Evolutionary conservation across 2,888 invertebrate genomes (phyloP), one percentile per base, ranked within the genome.

Genomic region (Drosophila subsilvestris): DNA sequence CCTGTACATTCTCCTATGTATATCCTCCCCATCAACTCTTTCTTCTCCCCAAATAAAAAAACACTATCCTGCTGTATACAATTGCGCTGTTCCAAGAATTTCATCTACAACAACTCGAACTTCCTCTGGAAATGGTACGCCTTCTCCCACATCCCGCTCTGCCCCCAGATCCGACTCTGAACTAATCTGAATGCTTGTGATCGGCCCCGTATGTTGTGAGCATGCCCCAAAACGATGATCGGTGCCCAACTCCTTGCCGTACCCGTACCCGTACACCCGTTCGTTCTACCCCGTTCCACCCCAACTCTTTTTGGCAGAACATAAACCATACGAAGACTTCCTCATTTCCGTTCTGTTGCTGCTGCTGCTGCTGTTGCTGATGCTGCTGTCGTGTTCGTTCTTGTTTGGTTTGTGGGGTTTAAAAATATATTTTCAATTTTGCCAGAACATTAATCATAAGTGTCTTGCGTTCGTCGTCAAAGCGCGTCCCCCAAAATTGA

Each of bases 381-480:
- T 32, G 32, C 1, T 32, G 32, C 32, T 68, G 43, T 53, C 47
- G 37, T 44, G 42, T n/a, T n/a, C 42, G 55, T 25, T 54, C 42
- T 25, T 49, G 42, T 18, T 47, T 47, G 56, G 29, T 25, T 69
- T 10, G 29, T 25, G 67, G 81, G 74, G 25, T 5, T 25, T 76
- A 66, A 60, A 70, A 70, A 69, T 63, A 74, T 63, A 75, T 86
- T 81, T 72, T 84, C 78, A 86, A 83, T 86, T 88, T 88, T 80
- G 86, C 83, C 85, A 88, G 79, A 76, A 75, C 87, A 86, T 86
- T 86, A 87, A 84, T 84, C 87, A 84, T 85, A 78, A 78, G 74
- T 69, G 66, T 67, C 62, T 65, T 67, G 66, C 66, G 60, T 63
- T 67, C 66, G 60, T 22, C 44, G 63, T 58, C 57, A 62, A 42